Evolutionary conservation across 2,113 vertebrate species (phyloP).

Genomic region (Suricata suricatta): DNA sequence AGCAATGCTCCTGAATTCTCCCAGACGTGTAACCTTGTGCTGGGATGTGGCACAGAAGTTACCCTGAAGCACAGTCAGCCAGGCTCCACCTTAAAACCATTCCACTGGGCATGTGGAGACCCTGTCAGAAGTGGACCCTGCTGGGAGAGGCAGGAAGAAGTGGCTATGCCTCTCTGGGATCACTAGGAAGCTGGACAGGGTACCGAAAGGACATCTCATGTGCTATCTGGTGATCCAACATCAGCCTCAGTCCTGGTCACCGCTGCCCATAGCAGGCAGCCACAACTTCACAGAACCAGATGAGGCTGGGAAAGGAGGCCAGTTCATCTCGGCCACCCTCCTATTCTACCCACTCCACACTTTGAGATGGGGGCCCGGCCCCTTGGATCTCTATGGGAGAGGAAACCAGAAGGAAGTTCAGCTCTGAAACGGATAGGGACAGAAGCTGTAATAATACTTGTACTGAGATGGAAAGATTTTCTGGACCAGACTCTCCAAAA

Average conservation of each 20-base stretch:
- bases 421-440: neutral
- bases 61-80: neutral
- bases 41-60: neutral
- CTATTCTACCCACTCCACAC: neutral
- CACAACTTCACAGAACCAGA: neutral
- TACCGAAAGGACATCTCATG: neutral
- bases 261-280: rapidly evolving
- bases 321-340: rapidly evolving
- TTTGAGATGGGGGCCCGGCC: neutral
- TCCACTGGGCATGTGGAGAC: neutral
- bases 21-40: neutral
- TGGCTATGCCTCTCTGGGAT: neutral
- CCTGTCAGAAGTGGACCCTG: neutral
- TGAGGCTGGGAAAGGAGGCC: neutral
- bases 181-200: neutral
- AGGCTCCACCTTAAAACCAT: neutral
- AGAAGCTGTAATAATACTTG: neutral
- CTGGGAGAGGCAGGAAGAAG: neutral
- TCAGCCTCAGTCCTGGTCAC: neutral
- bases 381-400: neutral
- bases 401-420: neutral
- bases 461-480: neutral
- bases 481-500: neutral
- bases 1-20: neutral
- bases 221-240: neutral